Evolutionary conservation across 1,140 invertebrate genomes (phyloP).

Genomic region (Proales similis): DNA sequence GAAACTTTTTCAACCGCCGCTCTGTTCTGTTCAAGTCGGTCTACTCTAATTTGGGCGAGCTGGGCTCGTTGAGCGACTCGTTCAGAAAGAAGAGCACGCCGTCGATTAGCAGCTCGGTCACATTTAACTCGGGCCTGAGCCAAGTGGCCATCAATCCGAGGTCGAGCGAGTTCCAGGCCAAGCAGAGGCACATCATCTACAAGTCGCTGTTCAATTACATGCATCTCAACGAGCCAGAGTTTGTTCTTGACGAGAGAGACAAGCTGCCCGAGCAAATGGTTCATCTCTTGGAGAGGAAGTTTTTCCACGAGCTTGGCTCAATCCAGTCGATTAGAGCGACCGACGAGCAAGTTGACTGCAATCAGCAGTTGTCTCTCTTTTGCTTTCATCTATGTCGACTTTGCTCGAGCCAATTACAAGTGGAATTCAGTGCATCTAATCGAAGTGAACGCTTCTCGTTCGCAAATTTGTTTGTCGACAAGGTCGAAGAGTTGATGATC

Average conservation of each 20-base stretch:
- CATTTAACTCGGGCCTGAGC: too few species aligned
- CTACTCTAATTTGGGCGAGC: constrained; percentile 24
- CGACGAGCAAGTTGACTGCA: constrained; percentile 21
- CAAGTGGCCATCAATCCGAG: not conserved
- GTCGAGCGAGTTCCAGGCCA: constrained; percentile 9
- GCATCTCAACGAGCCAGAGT: too few species aligned
- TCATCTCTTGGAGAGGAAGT: not conserved
- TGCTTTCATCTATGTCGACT: constrained; percentile 9
- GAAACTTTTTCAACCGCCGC: too few species aligned
- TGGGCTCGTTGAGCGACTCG: too few species aligned
- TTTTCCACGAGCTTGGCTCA: not conserved
- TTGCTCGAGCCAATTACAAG: constrained; percentile 11
- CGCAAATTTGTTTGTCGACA: constrained; percentile 11
- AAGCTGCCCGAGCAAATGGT: constrained; percentile 13
- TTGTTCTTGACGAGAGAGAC: too few species aligned
- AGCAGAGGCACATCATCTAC: not conserved
- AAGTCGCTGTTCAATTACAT: too few species aligned
- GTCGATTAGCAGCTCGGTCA: too few species aligned
- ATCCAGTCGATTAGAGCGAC: constrained; percentile 6
- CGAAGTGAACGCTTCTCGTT: constrained; percentile 27
- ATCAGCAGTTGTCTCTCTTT: constrained; percentile 18
- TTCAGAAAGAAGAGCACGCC: too few species aligned
- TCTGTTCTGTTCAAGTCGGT: constrained; percentile 23
- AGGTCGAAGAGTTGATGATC: constrained; percentile 21
- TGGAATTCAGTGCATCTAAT: not conserved